Conservation (phyloP, 2,113 vertebrate species). For the Anseranas semipalmata region DNA sequence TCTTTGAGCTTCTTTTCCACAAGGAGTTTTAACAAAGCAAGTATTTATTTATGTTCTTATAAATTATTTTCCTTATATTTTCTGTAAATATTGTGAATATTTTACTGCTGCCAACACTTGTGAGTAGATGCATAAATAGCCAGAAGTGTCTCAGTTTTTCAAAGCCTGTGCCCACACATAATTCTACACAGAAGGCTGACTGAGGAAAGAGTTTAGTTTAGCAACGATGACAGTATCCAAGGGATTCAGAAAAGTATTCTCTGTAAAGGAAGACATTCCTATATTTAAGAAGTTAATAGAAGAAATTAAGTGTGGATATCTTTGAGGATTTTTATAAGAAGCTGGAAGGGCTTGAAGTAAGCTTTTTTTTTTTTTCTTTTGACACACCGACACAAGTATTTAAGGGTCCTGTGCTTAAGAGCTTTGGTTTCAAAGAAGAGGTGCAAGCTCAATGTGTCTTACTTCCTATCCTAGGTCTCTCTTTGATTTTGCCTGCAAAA, state of each 20-base stretch:
- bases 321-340: background rate
- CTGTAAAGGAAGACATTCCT: background rate
- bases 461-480: background rate
- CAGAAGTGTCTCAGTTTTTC: background rate
- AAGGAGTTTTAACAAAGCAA: background rate
- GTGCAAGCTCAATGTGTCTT: background rate
- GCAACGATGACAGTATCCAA: background rate
- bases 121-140: background rate
- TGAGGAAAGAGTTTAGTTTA: background rate
- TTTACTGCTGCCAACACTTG: background rate
- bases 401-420: background rate
- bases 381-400: too few relatives aligned
- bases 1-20: background rate
- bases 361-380: background rate
- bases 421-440: rapidly evolving
- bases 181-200: background rate
- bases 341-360: background rate
- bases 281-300: background rate
- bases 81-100: background rate
- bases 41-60: constrained; percentile 16
- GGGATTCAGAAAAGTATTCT: background rate
- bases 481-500: background rate
- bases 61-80: background rate
- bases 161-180: background rate
- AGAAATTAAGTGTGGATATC: background rate